Base-by-base conservation (phyloP, 1,140 invertebrate species). In the Drosophila ananassae region DNA sequence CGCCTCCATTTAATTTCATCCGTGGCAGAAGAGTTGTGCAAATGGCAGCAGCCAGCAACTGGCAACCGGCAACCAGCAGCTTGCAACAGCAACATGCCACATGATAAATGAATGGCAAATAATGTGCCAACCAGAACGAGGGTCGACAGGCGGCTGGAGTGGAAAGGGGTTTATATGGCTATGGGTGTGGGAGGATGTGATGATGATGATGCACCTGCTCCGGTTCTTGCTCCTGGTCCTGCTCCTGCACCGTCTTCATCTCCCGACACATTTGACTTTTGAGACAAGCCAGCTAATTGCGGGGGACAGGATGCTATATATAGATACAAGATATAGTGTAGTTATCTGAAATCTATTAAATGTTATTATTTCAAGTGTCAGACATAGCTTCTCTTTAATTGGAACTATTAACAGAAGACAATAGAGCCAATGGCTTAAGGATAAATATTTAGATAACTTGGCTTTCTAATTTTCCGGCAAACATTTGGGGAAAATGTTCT, bases 11-110 rank as follows among this genome's bases (percentile, higher is more conserved):
- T 74, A 64, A 74, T 74, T 74, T 64, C n/a, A 73, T 28, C 39
- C 48, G 24, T 72, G 25, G 39, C 60, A 41, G 74, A 72, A 74
- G 71, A 74, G 71, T 74, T 74, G 72, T 74, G 72, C 72, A 74
- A 74, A 74, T 74, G 60, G 72, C 66, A 32, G 48, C 64, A 22
- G 54, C 61, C 60, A 53, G 60, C 63, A 51, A 69, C 72, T 63
- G 63, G 73, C 72, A 74, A 74, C 73, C 17, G 17, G 17, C 17
- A 17, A 66, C 61, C 60, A 53, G 60, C 63, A 51, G 72, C 72
- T 63, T 73, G 73, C 72, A 74, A 74, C 73, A 74, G 73, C 72
- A 74, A 74, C 63, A 69, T 64, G 72, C 30, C 53, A 68, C 51
- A 48, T 44, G 41, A 44, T 44, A 44, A 44, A 44, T 44, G 41